Evolutionary conservation across 2,113 vertebrate genomes (phyloP), one percentile per base, ranked within the genome.

Genomic region (Peromyscus leucopus): DNA sequence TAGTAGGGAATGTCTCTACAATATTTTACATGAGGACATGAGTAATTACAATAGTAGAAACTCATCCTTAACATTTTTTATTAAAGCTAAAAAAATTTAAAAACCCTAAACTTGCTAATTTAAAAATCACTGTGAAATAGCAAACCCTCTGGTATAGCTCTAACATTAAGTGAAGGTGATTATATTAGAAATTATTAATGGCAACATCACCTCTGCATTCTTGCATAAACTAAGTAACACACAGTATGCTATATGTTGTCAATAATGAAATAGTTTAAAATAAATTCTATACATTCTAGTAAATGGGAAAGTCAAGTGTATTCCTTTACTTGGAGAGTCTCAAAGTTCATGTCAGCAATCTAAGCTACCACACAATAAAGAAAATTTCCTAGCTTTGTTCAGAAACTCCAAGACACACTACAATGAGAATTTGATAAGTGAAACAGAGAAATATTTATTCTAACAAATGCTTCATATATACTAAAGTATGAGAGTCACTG

Each of bases 241-340:
- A 79, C 4, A 67, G 63, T 13, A 21, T 93, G n/a, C 65, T 31
- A 72, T 85, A 19, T 82, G 42, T 65, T 93, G 51, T 78, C 42
- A 89, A 63, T 71, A 36, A 4, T 82, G 42, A 89, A 33, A 28
- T 76, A 89, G 69, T 93, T 96, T 76, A 95, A 92, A 93, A 15
- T 74, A 79, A 92, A 61, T 90, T 83, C n/a, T 15, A 94, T 9
- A 88, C 22, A 83, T 69, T 46, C 13, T 78, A 71, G 76, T 6
- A 86, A 19, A 48, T 86, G 24, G 9, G 31, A 42, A 91, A 11
- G 63, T 46, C n/a, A 91, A 91, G 91, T 85, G 24, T 22, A 63
- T 71, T 69, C 74, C 90, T 15, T 21, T 83, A 61, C 51, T 91
- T 83, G 8, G 61, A 61, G 46, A 89, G 61, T 83, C 21, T 48